Evolutionary conservation across 1,140 invertebrate genomes (phyloP), one percentile per base, ranked within the genome.

Genomic region (Hyposmocoma kahamanoa): DNA sequence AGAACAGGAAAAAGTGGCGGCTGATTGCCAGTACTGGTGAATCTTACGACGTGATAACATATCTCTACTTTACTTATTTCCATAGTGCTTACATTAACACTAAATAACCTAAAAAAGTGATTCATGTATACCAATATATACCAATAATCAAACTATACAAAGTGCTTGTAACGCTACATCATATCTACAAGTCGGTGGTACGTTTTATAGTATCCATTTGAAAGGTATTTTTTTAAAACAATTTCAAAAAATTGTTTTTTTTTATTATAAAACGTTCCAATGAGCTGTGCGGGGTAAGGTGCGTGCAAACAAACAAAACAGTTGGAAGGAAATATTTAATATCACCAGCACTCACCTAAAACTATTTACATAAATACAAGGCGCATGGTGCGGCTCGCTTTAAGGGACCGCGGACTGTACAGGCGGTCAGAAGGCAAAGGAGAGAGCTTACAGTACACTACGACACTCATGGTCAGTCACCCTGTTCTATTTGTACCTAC

Each of bases 351-450:
- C 62, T 75, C 75, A 78, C 77, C 80, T 82, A 78, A 65, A 62
- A 58, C 78, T 84, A 84, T 82, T 80, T 84, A 84, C 81, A 82
- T 81, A 81, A 74, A 84, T 81, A 84, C 67, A 34, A 49, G 47
- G 50, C 53, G 50, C 36, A 47, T 22, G 44, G 22, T 45, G 30
- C 26, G 32, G 55, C 32, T 36, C 32, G 32, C 32, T 15, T 28
- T 54, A 32, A 45, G 50, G 6, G 48, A 39, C 46, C 62, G 62
- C 67, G 62, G 55, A 67, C 69, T 70, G 68, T 71, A 66, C 65
- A 68, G 36, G 57, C 60, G 68, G 53, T 41, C 53, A 34, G 39
- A 30, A 47, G 32, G 34, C 26, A 42, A 30, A 13, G 15, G 13
- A 34, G 13, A 15, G 32, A 15, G 38, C 19, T 21, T 20, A 15